phyloP scores from a whole-genome alignment of 1,140 invertebrate genomes.

The Cherax quadricarinatus region DNA sequence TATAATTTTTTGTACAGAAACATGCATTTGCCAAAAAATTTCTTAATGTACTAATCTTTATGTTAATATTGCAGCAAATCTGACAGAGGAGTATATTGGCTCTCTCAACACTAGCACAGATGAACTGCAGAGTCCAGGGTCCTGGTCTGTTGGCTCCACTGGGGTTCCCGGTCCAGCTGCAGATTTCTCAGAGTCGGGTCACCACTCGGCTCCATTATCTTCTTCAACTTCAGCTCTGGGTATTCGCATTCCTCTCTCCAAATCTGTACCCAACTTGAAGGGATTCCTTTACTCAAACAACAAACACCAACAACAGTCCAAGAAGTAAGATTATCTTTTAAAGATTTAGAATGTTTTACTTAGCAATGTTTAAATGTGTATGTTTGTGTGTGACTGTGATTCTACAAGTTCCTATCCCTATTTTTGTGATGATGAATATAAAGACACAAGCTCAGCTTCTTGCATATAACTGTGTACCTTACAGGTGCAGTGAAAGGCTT shows the following conservation, averaged over 20 bases:
- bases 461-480: no score
- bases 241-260: constrained; percentile 39
- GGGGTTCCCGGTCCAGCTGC: constrained; percentile 38
- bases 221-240: background rate
- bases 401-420: no score
- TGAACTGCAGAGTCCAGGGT: constrained; percentile 41
- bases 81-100: background rate
- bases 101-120: constrained; percentile 31
- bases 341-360: no score
- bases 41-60: background rate
- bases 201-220: background rate
- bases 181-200: background rate
- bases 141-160: constrained; percentile 43
- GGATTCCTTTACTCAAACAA: constrained; percentile 49
- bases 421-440: no score
- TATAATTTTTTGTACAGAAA: no score
- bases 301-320: constrained; percentile 35
- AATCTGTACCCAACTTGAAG: constrained; percentile 55
- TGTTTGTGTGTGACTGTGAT: no score
- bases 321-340: constrained; percentile 73
- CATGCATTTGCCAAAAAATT: no score
- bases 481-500: no score
- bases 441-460: no score
- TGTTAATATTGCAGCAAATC: constrained; percentile 23
- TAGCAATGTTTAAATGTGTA: no score